Evolutionary conservation across 2,113 vertebrate genomes (phyloP).

Genomic region (Xenotilapia leptura): DNA sequence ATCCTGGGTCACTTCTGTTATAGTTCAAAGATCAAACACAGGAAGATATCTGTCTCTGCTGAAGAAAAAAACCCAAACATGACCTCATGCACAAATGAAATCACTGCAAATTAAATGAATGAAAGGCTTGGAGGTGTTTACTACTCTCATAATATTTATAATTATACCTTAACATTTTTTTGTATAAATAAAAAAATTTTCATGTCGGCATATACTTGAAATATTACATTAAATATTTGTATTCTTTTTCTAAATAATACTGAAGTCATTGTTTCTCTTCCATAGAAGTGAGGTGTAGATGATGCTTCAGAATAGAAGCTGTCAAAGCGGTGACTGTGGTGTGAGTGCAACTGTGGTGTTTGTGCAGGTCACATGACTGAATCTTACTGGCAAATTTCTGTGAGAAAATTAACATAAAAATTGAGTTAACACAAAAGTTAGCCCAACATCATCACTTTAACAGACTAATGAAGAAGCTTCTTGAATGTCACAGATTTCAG

Average conservation of each 20-base stretch:
- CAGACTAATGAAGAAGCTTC: not conserved
- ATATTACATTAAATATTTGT: not conserved
- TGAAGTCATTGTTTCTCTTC: not conserved
- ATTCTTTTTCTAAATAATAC: not conserved
- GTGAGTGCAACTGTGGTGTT: not conserved
- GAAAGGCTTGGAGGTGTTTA: not conserved
- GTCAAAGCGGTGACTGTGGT: not conserved
- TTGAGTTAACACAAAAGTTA: not conserved
- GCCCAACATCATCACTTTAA: not conserved
- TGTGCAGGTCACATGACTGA: not conserved
- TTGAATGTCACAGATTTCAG: not conserved
- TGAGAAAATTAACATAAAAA: not conserved
- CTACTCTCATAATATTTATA: not conserved
- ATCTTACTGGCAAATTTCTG: not conserved
- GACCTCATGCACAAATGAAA: not conserved
- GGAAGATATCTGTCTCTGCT: not conserved
- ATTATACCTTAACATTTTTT: not conserved
- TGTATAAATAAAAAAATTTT: fast-evolving
- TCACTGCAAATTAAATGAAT: not conserved
- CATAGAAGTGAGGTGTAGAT: not conserved
- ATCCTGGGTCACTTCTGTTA: not conserved
- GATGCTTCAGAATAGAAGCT: not conserved
- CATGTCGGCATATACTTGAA: not conserved
- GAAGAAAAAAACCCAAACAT: not conserved
- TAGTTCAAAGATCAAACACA: not conserved